phyloP scores from a whole-genome alignment of 2,888 invertebrate species.

The Caenorhabditis sinica region DNA sequence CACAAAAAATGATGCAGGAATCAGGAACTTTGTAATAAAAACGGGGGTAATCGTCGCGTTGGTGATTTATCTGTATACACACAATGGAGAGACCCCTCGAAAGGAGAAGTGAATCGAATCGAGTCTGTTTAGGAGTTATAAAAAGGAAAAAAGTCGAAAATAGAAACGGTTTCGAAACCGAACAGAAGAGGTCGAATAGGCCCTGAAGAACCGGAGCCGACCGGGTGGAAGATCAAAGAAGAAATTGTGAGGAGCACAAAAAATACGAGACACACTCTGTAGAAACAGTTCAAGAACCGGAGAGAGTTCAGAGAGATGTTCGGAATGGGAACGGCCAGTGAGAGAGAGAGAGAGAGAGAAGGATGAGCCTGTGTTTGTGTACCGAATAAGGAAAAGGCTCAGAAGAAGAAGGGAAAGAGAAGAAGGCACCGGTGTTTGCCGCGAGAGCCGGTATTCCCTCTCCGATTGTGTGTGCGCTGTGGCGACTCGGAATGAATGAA shows the following conservation, averaged over 20 bases:
- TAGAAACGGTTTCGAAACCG: conserved; percentile 1
- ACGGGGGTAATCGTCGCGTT: conserved; percentile 39
- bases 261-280: conserved; percentile 9
- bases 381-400: conserved; percentile 65
- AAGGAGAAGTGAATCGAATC: conserved; percentile 8
- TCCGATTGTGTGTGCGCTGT: conserved; percentile 29
- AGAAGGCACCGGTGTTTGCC: conserved; percentile 49
- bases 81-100: too few relatives aligned
- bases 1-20: conserved; percentile 19
- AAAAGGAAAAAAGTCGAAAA: conserved; percentile 7
- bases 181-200: conserved; percentile 28
- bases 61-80: conserved; percentile 40
- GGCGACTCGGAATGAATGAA: conserved; percentile 45
- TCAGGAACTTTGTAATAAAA: conserved; percentile 27
- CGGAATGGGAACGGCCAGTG: too few relatives aligned
- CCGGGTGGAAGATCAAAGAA: conserved; percentile 26
- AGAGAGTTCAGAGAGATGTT: conserved; percentile 39
- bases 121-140: neutral
- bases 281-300: conserved; percentile 14
- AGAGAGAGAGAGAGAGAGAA: neutral
- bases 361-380: conserved; percentile 66
- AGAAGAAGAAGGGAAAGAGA: conserved; percentile 9
- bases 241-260: conserved; percentile 36
- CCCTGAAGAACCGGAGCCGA: conserved; percentile 22
- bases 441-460: conserved; percentile 49